Percentiles rank a stretch among this genome's conserved stretches.
Conservation (phyloP, 2,888 invertebrate genomes). For the Anorthoa munda region DNA sequence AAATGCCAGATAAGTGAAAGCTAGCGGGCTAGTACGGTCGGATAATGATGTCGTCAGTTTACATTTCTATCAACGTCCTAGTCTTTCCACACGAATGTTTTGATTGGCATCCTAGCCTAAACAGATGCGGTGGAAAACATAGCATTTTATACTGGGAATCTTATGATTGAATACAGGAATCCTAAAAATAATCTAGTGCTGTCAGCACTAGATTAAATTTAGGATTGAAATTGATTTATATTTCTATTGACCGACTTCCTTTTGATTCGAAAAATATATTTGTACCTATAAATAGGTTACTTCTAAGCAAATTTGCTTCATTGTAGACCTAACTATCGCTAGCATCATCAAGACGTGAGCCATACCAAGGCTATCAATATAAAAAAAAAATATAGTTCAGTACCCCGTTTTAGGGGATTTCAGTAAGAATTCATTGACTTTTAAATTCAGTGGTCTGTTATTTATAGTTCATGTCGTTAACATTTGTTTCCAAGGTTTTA, state of each 20-base stretch:
- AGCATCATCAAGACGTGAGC: no score
- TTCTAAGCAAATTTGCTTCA: no score
- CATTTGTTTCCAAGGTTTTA: neutral
- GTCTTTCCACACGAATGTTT: slow-evolving; percentile 23
- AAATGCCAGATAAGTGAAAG: neutral
- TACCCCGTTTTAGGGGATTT: neutral
- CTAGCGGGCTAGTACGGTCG: neutral
- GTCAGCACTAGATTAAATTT: no score
- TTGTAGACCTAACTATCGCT: no score
- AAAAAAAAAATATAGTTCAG: no score
- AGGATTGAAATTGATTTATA: no score
- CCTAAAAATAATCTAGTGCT: slow-evolving; percentile 12
- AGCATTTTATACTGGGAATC: slow-evolving; percentile 2
- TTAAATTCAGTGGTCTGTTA: neutral
- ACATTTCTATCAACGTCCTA: slow-evolving; percentile 24
- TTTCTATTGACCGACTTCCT: neutral
- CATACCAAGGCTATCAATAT: no score
- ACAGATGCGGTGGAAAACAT: slow-evolving; percentile 33
- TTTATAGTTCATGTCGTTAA: neutral
- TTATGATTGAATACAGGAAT: neutral
- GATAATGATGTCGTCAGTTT: slow-evolving; percentile 5
- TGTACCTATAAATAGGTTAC: neutral
- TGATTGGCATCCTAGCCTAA: slow-evolving; percentile 50
- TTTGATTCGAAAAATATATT: neutral
- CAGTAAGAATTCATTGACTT: neutral